These are phyloP conservation scores for Microtus oregoni DNA, from an alignment of 2,113 vertebrate species.

Conservation along the genomic window DNA sequence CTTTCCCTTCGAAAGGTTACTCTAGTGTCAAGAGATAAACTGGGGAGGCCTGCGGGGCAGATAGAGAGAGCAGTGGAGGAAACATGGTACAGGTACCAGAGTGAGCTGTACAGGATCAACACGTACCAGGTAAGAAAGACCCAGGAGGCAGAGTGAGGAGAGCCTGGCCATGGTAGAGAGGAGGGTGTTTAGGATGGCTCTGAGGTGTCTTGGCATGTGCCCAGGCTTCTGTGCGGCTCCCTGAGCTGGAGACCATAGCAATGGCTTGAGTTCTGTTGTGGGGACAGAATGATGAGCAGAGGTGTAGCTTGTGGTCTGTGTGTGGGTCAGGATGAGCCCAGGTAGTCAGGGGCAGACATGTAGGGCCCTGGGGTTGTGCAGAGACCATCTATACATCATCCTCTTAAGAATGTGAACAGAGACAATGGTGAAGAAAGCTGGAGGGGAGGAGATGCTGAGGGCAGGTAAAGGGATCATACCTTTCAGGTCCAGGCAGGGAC, in stretches of 20 bases:
- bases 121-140: background rate
- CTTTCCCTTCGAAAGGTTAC: background rate
- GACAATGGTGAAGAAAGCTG: background rate
- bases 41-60: background rate
- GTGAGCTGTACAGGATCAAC: background rate
- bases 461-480: background rate
- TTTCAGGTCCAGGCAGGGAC: background rate
- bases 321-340: background rate
- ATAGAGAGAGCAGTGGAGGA: background rate
- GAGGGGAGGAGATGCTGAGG: background rate
- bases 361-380: background rate
- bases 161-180: background rate
- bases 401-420: background rate
- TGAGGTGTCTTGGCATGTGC: constrained; percentile 1
- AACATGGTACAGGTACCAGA: background rate
- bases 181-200: background rate
- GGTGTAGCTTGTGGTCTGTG: background rate
- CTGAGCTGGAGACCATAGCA: background rate
- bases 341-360: background rate
- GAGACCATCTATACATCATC: background rate
- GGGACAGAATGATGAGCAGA: background rate
- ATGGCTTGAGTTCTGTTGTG: background rate
- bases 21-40: background rate
- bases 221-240: background rate
- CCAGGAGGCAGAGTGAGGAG: background rate